phyloP scores from a whole-genome alignment of 2,113 vertebrate species.

The Cyphomyrus plagiostoma region DNA sequence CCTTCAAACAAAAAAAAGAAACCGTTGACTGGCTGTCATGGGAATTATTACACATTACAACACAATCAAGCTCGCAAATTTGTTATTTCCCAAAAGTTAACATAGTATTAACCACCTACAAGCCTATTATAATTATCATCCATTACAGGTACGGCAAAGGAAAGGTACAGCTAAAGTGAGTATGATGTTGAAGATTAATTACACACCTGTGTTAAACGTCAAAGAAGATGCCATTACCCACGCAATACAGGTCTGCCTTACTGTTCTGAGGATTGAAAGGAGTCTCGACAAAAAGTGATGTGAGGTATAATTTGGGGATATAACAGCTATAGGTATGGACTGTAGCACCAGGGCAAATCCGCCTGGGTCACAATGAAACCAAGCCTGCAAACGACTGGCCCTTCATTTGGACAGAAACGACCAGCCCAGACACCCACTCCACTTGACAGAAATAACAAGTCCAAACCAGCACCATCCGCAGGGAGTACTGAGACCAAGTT shows the following conservation, averaged over 20 bases:
- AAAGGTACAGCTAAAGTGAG: not conserved
- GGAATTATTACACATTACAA: not conserved
- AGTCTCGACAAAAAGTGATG: not conserved
- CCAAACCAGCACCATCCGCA: not conserved
- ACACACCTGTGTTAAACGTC: not conserved
- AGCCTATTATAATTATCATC: not conserved
- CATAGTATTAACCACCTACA: not conserved
- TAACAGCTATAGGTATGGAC: not conserved
- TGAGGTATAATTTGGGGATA: not conserved
- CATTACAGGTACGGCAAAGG: not conserved
- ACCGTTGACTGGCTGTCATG: not conserved
- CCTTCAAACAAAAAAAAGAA: not conserved
- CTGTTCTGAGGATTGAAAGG: not conserved
- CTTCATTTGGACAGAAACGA: slow-evolving; percentile 44
- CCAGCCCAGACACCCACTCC: slow-evolving; percentile 10
- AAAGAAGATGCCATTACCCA: not conserved
- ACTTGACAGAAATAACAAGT: not conserved
- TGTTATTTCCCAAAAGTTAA: not conserved
- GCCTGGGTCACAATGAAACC: slow-evolving; percentile 44
- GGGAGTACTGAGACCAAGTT: not conserved
- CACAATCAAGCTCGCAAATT: not conserved
- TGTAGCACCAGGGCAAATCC: slow-evolving; percentile 45
- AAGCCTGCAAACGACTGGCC: slow-evolving; percentile 37
- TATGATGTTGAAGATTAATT: not conserved
- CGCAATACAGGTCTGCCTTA: not conserved